Base-by-base conservation (phyloP, 2,888 invertebrate genomes). In the Bibio marci region DNA sequence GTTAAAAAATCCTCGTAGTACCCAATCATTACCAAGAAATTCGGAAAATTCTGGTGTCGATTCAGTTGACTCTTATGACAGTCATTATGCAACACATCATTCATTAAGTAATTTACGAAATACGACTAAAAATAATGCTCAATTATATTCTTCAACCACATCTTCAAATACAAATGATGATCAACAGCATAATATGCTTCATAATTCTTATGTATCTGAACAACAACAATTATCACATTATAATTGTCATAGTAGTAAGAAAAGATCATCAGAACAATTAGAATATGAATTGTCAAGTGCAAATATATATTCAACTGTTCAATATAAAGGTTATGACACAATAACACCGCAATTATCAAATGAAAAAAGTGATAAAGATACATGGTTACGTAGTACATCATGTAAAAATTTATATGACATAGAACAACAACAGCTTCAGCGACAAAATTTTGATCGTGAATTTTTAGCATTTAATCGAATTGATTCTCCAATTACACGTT, bases 371-470 rank as follows among this genome's bases (percentile, higher is more conserved):
- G 54, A 56, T 38, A 59, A 59, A 35, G 60, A 61, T 33, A 53
- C 60, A 14, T 80, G 81, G 80, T 76, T 80, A 46, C 78, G 83
- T 54, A 81, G 81, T 56, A 77, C 80, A 50, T 81, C 81, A 53
- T 83, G 83, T 62, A 77, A 80, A 62, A 82, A 85, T 55, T 68
- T 86, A 44, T 78, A 79, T 56, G 80, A 80, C 57, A 75, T 74
- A 53, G 71, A 70, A 19, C 28, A 33, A 27, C 30, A 14, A 5
- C 11, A 12, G 10, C 18, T 25, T 10, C 35, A 38, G 64, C 67
- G 36, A 64, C 67, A 42, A 64, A 64, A 44, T 15, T 26, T 40
- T 17, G 30, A 40, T 49, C 56, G 2, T 58, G 63, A 63, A 41
- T 60, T 61, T 43, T 49, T 62, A 13, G 53, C 59, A 3, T 59